Conservation (phyloP, 2,113 vertebrate genomes). For the Deroptyus accipitrinus region DNA sequence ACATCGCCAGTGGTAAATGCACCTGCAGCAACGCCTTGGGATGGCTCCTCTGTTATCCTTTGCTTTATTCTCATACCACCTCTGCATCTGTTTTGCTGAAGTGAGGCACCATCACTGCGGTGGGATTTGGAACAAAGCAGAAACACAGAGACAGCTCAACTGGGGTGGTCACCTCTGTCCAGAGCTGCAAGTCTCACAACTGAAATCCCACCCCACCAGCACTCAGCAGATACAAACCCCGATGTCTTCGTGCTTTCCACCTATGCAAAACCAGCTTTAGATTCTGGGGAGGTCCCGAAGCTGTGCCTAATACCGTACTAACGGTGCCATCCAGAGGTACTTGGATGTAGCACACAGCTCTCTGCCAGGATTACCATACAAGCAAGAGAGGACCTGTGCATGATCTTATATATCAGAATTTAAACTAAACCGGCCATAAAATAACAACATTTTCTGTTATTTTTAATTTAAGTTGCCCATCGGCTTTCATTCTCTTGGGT, state of each 20-base stretch:
- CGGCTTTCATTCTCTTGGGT: background rate
- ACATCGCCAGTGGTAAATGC: background rate
- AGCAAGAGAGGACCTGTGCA: background rate
- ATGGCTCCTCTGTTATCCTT: background rate
- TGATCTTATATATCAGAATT: accelerated
- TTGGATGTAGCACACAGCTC: slow-evolving; percentile 1
- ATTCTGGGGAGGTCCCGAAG: background rate
- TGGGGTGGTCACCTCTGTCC: background rate
- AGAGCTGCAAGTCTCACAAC: background rate
- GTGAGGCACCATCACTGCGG: background rate
- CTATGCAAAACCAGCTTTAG: background rate
- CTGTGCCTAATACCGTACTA: background rate
- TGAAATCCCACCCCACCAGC: background rate
- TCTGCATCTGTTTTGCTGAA: background rate
- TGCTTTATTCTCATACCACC: background rate
- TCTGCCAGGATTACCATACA: background rate
- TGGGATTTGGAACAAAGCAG: background rate
- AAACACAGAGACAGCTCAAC: background rate
- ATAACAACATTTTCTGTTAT: background rate
- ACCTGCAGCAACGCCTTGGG: background rate
- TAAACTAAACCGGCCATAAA: background rate
- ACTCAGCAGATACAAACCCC: background rate
- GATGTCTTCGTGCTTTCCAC: background rate
- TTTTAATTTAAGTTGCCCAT: background rate
- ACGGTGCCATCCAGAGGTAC: slow-evolving; percentile 60